Evolutionary conservation across 2,797 vertebrate species (phyloP).

Genomic region (Sebastes trivittatus): DNA sequence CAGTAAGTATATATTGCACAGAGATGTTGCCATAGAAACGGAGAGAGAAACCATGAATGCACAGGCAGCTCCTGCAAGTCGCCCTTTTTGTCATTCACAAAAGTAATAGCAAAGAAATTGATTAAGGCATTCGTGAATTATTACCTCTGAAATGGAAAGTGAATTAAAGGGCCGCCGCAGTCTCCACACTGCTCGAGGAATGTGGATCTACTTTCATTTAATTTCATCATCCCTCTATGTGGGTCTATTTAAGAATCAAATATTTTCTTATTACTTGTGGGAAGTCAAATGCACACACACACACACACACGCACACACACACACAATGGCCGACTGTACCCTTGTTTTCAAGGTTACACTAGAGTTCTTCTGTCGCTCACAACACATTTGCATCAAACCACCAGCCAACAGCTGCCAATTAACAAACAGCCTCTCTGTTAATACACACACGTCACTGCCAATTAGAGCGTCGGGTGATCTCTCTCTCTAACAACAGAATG

Average conservation of each 20-base stretch:
- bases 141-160: constrained; percentile 54
- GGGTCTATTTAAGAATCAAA: constrained; percentile 66
- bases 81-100: constrained; percentile 35
- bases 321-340: not conserved
- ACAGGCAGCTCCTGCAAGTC: not conserved
- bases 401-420: constrained; percentile 75
- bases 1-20: not conserved
- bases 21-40: not conserved
- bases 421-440: constrained; percentile 66
- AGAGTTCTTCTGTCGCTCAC: constrained; percentile 46
- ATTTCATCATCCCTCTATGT: constrained; percentile 66
- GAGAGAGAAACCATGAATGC: not conserved
- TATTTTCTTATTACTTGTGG: constrained; percentile 54
- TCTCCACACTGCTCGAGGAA: constrained; percentile 31
- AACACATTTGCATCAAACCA: constrained; percentile 68
- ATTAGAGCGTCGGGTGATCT: constrained; percentile 59
- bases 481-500: constrained; percentile 16
- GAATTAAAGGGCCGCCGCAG: constrained; percentile 44
- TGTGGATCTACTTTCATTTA: constrained; percentile 61
- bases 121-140: constrained; percentile 48
- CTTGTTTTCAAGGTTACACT: constrained; percentile 69
- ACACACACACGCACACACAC: not conserved
- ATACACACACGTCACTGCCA: constrained; percentile 59
- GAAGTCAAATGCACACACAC: constrained; percentile 18
- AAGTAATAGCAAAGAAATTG: constrained; percentile 30